Conservation (phyloP, 1,140 invertebrate species). For the Cydia fagiglandana region DNA sequence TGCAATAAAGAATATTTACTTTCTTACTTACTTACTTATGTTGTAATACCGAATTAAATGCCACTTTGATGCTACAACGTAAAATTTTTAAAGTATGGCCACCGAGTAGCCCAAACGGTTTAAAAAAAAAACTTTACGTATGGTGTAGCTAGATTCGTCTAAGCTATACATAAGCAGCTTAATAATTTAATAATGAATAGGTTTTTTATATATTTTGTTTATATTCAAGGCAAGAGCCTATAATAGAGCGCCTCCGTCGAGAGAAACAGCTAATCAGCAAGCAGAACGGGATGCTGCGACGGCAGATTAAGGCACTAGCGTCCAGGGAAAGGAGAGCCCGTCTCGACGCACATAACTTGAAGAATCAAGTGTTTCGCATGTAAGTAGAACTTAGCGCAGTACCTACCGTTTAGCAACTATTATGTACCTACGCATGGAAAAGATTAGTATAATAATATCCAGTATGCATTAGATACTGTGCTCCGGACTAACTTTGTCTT, state of each 20-base stretch:
- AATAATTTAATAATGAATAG: too few relatives aligned
- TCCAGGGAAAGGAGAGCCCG: slow-evolving; percentile 66
- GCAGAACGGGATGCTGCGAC: slow-evolving; percentile 72
- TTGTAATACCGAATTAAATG: too few relatives aligned
- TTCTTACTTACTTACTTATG: too few relatives aligned
- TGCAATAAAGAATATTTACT: too few relatives aligned
- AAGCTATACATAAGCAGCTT: too few relatives aligned
- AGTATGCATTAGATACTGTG: neutral
- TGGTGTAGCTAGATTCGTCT: too few relatives aligned
- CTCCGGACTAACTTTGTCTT: neutral
- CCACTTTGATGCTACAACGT: too few relatives aligned
- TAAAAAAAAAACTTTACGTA: too few relatives aligned
- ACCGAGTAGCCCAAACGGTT: too few relatives aligned
- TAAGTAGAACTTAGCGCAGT: slow-evolving; percentile 39
- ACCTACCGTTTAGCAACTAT: neutral
- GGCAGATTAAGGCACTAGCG: slow-evolving; percentile 70
- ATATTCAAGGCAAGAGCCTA: slow-evolving; percentile 66
- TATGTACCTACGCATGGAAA: neutral
- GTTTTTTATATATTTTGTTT: slow-evolving; percentile 11
- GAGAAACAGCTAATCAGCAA: slow-evolving; percentile 74
- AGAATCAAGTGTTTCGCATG: slow-evolving; percentile 73
- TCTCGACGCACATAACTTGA: slow-evolving; percentile 72
- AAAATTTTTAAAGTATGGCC: too few relatives aligned
- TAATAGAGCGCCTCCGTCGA: slow-evolving; percentile 68
- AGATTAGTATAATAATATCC: neutral